A percentile compares a stretch with the other conserved stretches of the same genome.
phyloP scores from a whole-genome alignment of 1,140 invertebrate species.

The Leptopilina boulardi region DNA sequence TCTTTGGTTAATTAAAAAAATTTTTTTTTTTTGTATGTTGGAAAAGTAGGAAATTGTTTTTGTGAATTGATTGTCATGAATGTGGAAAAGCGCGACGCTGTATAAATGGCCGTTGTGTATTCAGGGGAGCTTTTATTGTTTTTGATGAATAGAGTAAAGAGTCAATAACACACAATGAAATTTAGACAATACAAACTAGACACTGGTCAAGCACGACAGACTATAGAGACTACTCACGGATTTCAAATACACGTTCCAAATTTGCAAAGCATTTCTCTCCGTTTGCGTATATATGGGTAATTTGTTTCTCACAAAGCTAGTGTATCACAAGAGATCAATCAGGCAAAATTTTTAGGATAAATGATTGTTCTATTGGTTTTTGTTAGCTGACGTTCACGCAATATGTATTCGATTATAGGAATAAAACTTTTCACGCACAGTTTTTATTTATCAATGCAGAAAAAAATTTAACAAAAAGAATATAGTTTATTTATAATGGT shows the following conservation, averaged over 20 bases:
- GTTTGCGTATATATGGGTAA: background rate
- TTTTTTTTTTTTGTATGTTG: no score
- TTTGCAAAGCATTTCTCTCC: background rate
- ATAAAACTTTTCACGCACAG: background rate
- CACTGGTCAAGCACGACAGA: background rate
- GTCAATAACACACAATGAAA: constrained; percentile 8
- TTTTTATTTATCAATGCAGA: background rate
- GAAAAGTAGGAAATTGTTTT: no score
- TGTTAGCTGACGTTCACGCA: background rate
- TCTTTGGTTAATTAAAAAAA: no score
- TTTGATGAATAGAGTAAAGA: background rate
- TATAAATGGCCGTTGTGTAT: background rate
- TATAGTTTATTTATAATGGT: no score
- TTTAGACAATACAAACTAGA: background rate
- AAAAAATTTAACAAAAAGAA: no score
- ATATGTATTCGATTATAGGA: background rate
- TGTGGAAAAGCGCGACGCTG: no score
- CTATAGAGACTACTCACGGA: background rate
- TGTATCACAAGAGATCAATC: background rate
- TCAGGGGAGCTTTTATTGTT: background rate
- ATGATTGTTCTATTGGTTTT: constrained; percentile 5
- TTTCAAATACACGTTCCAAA: background rate
- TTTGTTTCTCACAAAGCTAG: background rate
- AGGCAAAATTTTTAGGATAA: background rate
- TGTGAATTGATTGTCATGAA: background rate